These are phyloP conservation scores for Syngnathus typhle DNA, from an alignment of 2,113 vertebrate genomes.

Conservation along the genomic window DNA sequence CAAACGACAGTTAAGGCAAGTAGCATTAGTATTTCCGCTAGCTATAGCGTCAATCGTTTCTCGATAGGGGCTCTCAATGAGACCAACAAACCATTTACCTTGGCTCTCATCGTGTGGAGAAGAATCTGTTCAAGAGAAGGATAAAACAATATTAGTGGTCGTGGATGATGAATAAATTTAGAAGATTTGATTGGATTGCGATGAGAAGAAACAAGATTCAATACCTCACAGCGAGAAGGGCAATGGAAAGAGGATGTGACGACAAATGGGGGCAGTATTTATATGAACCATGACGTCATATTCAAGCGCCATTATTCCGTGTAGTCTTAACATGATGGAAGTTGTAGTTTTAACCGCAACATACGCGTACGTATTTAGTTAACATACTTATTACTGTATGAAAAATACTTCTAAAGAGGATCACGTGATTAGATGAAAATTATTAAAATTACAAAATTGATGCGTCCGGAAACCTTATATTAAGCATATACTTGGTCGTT, in stretches of 20 bases:
- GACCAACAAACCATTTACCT: conserved; percentile 65
- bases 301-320: conserved; percentile 7
- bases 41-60: not conserved
- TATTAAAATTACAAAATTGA: no score
- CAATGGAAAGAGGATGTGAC: conserved; percentile 67
- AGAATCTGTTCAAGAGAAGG: conserved; percentile 52
- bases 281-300: conserved; percentile 1
- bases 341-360: conserved; percentile 30
- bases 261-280: conserved; percentile 25
- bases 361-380: no score
- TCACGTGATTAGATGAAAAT: no score
- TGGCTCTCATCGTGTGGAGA: conserved; percentile 84
- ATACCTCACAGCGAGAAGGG: conserved; percentile 56
- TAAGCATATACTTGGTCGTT: no score
- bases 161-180: conserved; percentile 35
- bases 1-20: not conserved
- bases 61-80: not conserved
- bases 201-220: fast-evolving
- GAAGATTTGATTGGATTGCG: conserved; percentile 63
- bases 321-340: not conserved
- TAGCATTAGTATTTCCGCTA: not conserved
- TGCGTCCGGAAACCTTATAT: no score
- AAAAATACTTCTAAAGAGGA: no score
- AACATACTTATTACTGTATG: no score
- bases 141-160: conserved; percentile 9